A percentile compares a stretch with the other conserved stretches of the same genome.
Evolutionary conservation across 2,113 vertebrate species (phyloP).

Genomic region (Aplodontia rufa): DNA sequence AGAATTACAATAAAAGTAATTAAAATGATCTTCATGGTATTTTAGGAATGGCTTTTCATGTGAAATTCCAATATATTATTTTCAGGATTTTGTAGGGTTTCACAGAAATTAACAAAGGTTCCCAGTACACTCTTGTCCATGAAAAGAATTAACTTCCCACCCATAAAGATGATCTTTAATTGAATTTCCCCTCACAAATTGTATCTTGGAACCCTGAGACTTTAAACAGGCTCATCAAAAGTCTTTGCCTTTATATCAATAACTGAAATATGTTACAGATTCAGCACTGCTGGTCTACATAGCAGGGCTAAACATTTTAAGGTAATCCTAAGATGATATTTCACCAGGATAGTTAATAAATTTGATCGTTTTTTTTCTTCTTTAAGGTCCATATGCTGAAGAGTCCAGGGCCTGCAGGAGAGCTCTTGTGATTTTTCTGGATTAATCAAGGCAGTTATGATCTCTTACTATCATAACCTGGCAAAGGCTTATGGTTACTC

Average conservation of each 20-base stretch:
- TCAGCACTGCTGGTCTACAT: not conserved
- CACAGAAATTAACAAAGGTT: slow-evolving; percentile 3
- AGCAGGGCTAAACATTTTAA: slow-evolving; percentile 17
- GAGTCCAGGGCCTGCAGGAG: not conserved
- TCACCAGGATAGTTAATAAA: not conserved
- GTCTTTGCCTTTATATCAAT: slow-evolving; percentile 43
- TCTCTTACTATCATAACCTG: not conserved
- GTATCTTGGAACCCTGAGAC: not conserved
- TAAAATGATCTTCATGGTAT: not conserved
- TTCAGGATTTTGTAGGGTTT: not conserved
- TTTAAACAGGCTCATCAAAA: not conserved
- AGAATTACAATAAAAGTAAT: not conserved
- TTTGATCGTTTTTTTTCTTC: not conserved
- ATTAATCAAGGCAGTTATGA: not conserved
- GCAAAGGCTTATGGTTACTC: not conserved
- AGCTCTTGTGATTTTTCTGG: not conserved
- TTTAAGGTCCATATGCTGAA: not conserved
- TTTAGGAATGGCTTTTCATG: not conserved
- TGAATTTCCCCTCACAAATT: not conserved
- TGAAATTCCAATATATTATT: slow-evolving; percentile 24
- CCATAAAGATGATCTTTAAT: not conserved
- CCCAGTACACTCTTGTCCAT: not conserved
- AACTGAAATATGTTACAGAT: slow-evolving; percentile 44
- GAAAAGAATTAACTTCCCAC: not conserved
- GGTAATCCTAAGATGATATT: slow-evolving; percentile 33